Evolutionary conservation across 2,888 invertebrate genomes (phyloP).

Genomic region (Dryobota labecula): DNA sequence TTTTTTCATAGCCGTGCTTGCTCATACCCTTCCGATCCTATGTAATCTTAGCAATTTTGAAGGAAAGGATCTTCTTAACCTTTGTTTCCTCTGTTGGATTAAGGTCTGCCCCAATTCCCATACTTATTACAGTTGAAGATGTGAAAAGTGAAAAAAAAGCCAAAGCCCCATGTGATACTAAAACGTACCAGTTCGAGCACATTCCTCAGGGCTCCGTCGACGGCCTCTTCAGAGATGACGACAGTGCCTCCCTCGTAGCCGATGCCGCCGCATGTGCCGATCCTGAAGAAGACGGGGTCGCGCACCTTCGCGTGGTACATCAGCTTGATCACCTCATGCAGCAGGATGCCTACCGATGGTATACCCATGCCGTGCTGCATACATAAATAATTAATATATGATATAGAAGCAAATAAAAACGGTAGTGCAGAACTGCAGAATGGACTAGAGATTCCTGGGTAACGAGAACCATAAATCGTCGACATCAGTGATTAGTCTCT

Average conservation of each 20-base stretch:
- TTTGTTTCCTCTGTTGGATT: not conserved
- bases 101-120: not conserved
- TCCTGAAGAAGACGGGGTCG: constrained; percentile 97
- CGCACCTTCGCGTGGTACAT: constrained; percentile 96
- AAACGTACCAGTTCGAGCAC: constrained; percentile 94
- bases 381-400: not conserved
- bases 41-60: not conserved
- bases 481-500: constrained; percentile 4
- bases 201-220: constrained; percentile 96
- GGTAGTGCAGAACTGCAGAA: not conserved
- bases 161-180: not conserved
- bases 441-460: not conserved
- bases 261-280: constrained; percentile 98
- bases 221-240: constrained; percentile 97
- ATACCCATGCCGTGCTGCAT: constrained; percentile 99
- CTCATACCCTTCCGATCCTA: not conserved
- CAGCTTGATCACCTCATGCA: constrained; percentile 99
- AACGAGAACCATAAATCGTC: not conserved
- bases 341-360: constrained; percentile 98
- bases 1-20: not conserved
- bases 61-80: too few relatives aligned
- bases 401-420: not conserved
- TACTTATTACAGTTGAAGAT: not conserved
- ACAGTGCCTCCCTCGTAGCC: constrained; percentile 98
- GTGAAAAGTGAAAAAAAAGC: too few relatives aligned